phyloP scores from a whole-genome alignment of 2,113 vertebrate species.

The Daboia siamensis region DNA sequence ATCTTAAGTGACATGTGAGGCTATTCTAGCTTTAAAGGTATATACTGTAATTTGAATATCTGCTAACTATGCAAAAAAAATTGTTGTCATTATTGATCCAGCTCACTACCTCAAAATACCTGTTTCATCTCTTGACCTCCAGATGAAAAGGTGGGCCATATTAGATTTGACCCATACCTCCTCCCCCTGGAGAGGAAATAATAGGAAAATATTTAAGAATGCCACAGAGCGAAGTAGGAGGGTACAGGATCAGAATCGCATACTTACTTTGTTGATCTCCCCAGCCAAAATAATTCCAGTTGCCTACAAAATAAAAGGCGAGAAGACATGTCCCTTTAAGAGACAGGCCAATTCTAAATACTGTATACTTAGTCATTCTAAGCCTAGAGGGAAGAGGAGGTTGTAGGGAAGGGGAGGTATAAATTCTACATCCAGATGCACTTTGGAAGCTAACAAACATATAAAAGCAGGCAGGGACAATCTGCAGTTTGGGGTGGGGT shows the following conservation, averaged over 20 bases:
- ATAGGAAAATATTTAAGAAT: neutral
- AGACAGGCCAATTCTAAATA: neutral
- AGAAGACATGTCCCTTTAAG: slow-evolving; percentile 18
- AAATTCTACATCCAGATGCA: no score
- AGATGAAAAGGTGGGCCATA: neutral
- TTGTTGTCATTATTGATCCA: neutral
- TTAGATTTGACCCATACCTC: neutral
- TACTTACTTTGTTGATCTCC: slow-evolving; percentile 97
- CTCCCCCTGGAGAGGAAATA: neutral
- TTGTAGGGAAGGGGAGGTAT: neutral
- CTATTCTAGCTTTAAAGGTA: neutral
- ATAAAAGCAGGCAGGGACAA: neutral
- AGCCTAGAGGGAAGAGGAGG: neutral
- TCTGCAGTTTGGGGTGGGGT: neutral
- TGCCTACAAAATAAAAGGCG: slow-evolving; percentile 78
- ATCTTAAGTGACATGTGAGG: neutral
- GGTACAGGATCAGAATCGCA: neutral
- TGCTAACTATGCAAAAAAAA: neutral
- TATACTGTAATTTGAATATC: neutral
- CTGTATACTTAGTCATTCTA: neutral
- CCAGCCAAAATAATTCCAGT: slow-evolving; percentile 96
- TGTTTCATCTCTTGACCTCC: neutral
- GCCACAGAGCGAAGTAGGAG: neutral
- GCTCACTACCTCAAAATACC: neutral
- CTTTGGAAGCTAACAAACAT: neutral